Base-by-base conservation (phyloP, 2,888 invertebrate species). In the Pinctada fucata region DNA sequence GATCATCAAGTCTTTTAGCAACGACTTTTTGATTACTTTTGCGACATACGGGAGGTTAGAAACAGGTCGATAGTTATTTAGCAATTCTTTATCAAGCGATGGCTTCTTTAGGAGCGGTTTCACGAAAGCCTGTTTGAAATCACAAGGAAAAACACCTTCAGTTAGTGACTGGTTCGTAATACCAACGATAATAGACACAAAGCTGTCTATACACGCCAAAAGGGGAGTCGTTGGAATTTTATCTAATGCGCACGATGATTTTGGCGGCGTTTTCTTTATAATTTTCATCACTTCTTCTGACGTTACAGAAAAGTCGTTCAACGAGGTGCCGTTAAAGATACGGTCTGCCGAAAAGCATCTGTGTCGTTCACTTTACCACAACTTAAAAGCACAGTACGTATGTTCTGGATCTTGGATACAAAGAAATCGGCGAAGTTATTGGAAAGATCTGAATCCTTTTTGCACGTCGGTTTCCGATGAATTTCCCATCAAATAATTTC, bases 61-160 rank as follows among this genome's bases (percentile, higher is more conserved):
- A 3, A 71, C 76, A 3, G 71, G 76, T 65, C 71, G 47, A 50
- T 76, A 76, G 51, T 76, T 76, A 63, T 70, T 76, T 13, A 49
- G 48, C 49, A 13, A n/a, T 50, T 76, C 65, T 51, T 69, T 63
- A 49, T 71, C 71, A 8, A 76, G 45, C 1, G 48, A 13, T 0
- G 70, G 31, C 31, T 76, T 76, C 52, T 71, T 76, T 3, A 76
- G 10, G 3, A 52, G 10, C 13, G 71, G 71, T 66, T 63, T 51
- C 6, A 71, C 76, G 1, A 76, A 3, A 5, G 76, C 71, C 13
- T 49, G 52, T 65, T 71, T 76, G 47, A 76, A 70, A 16, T 13
- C 13, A 2, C 6, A 5, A 48, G 65, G 76, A 16, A 76, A 68
- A 52, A 16, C 16, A 5, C 31, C 70, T 47, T 50, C 71, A 49